phyloP scores from a whole-genome alignment of 2,797 vertebrate genomes.

The Gymnoscopelus microlampas region DNA sequence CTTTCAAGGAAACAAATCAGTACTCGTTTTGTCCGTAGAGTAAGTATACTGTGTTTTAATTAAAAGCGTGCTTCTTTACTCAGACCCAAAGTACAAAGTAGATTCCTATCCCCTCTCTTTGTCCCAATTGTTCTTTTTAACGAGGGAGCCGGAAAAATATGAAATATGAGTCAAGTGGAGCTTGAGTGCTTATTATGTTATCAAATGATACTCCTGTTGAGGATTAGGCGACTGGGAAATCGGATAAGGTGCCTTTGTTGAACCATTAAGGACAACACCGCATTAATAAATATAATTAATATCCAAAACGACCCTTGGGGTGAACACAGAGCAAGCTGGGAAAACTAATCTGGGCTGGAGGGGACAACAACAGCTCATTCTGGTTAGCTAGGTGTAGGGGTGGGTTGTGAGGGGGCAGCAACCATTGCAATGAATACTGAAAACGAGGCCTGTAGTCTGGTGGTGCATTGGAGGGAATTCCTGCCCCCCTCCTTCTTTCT shows the following conservation, averaged over 20 bases:
- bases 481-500: constrained; percentile 33
- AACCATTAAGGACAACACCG: not conserved
- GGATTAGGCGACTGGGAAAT: not conserved
- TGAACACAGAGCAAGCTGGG: constrained; percentile 3
- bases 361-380: constrained; percentile 44
- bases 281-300: not conserved
- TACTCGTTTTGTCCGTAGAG: too few relatives aligned
- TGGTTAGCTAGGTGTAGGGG: constrained; percentile 28
- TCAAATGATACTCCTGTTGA: too few relatives aligned
- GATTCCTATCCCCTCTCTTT: too few relatives aligned
- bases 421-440: constrained; percentile 79
- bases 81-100: too few relatives aligned
- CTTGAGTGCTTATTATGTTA: too few relatives aligned
- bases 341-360: constrained; percentile 7
- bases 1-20: too few relatives aligned
- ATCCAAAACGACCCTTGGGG: too few relatives aligned
- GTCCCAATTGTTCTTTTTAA: too few relatives aligned
- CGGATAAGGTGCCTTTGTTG: not conserved
- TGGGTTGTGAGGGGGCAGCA: constrained; percentile 54
- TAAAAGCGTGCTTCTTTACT: too few relatives aligned
- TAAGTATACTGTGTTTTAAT: too few relatives aligned
- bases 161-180: too few relatives aligned
- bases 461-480: constrained; percentile 81
- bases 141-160: too few relatives aligned
- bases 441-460: constrained; percentile 86